Conservation (phyloP, 2,888 invertebrate species). For the Agonopterix heracliana region DNA sequence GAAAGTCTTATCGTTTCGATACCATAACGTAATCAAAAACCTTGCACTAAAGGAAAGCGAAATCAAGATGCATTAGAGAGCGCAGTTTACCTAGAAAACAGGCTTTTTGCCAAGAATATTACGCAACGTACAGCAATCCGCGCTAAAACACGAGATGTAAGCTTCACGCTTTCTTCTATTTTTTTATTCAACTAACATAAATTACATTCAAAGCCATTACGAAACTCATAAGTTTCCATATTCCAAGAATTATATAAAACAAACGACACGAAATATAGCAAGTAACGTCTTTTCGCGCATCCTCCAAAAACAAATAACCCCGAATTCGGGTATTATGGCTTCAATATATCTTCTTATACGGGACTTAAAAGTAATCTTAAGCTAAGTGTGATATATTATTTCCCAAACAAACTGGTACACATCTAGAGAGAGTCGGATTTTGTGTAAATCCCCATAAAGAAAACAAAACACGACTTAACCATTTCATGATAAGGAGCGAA, state of each 20-base stretch:
- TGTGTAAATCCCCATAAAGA: constrained; percentile 38
- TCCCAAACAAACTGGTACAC: constrained; percentile 49
- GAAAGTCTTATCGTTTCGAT: too few relatives aligned
- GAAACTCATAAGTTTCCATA: not conserved
- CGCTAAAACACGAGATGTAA: too few relatives aligned
- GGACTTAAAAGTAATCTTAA: constrained; percentile 53
- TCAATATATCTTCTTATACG: constrained; percentile 54
- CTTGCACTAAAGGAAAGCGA: not conserved
- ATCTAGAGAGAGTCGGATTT: constrained; percentile 25
- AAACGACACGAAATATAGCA: not conserved
- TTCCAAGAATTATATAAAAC: constrained; percentile 1
- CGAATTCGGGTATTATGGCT: constrained; percentile 40
- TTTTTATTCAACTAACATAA: too few relatives aligned
- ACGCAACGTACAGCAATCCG: too few relatives aligned
- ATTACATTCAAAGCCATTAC: too few relatives aligned
- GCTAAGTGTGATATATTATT: constrained; percentile 64
- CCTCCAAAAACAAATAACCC: constrained; percentile 33
- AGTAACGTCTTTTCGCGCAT: constrained; percentile 21
- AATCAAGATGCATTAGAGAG: not conserved
- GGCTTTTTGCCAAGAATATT: not conserved
- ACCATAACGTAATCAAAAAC: too few relatives aligned
- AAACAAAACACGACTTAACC: constrained; percentile 37
- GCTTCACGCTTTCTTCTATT: too few relatives aligned
- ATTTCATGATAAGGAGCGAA: constrained; percentile 25
- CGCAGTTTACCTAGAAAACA: not conserved